These are phyloP conservation scores for Athripsodes cinereus DNA, from an alignment of 2,888 invertebrate genomes.

Conservation along the genomic window DNA sequence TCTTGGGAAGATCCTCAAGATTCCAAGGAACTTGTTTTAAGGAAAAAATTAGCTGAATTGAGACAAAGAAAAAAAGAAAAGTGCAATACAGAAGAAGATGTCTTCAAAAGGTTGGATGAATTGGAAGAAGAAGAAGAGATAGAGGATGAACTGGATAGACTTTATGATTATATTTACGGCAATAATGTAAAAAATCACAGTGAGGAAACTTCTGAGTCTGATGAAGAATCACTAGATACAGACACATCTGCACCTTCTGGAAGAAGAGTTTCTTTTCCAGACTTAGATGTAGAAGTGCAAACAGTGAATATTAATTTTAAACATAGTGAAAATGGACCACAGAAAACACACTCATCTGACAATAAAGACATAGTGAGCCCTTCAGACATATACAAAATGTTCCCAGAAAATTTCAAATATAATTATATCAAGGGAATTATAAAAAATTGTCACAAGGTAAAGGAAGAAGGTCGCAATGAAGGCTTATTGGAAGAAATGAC, in stretches of 20 bases:
- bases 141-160: constrained; percentile 53
- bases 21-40: constrained; percentile 17
- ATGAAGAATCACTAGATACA: background rate
- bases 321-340: constrained; percentile 36
- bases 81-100: constrained; percentile 37
- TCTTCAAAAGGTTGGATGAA: constrained; percentile 48
- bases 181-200: constrained; percentile 33
- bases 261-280: constrained; percentile 41
- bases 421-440: constrained; percentile 39
- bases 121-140: constrained; percentile 48
- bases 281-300: constrained; percentile 8
- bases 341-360: constrained; percentile 30
- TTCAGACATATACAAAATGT: constrained; percentile 42
- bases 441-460: constrained; percentile 34
- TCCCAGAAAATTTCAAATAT: constrained; percentile 32
- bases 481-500: background rate
- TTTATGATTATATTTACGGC: constrained; percentile 28
- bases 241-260: constrained; percentile 11
- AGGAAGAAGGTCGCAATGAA: constrained; percentile 18
- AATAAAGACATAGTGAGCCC: constrained; percentile 40
- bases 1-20: background rate
- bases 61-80: constrained; percentile 19
- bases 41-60: constrained; percentile 26
- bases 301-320: constrained; percentile 33
- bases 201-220: constrained; percentile 11